Percentiles rank a stretch among this genome's conserved stretches.
phyloP scores from a whole-genome alignment of 2,113 vertebrate species.

The Cisticola juncidis region DNA sequence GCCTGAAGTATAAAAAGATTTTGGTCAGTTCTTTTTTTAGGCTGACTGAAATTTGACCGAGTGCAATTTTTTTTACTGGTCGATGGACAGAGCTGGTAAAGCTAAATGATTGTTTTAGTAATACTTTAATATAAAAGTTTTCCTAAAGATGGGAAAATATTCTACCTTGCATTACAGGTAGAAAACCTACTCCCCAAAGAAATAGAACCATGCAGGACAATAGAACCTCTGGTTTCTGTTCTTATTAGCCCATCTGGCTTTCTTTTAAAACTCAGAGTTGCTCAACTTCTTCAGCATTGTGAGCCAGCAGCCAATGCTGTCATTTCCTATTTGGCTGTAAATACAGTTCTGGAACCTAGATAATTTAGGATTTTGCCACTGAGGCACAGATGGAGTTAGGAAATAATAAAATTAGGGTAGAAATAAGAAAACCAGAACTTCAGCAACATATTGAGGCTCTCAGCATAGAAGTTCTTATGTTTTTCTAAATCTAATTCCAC shows the following conservation, averaged over 20 bases:
- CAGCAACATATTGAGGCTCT: not conserved
- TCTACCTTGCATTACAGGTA: not conserved
- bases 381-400: not conserved
- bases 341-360: constrained; percentile 38
- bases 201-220: not conserved
- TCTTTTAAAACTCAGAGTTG: constrained; percentile 42
- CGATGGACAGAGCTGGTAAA: not conserved
- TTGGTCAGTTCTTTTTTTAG: not conserved
- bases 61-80: not conserved
- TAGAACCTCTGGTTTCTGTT: not conserved
- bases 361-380: constrained; percentile 53
- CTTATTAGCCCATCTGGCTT: constrained; percentile 16
- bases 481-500: not conserved
- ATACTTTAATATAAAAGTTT: not conserved
- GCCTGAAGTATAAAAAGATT: not conserved
- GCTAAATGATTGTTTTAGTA: not conserved
- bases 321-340: constrained; percentile 64
- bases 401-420: constrained; percentile 33
- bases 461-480: not conserved
- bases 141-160: not conserved
- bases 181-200: not conserved
- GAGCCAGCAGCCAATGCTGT: constrained; percentile 39
- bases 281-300: constrained; percentile 13
- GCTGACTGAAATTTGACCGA: not conserved
- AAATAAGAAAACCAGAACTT: constrained; percentile 50